Evolutionary conservation across 1,140 invertebrate species (phyloP).

Genomic region (Drosophila ananassae): DNA sequence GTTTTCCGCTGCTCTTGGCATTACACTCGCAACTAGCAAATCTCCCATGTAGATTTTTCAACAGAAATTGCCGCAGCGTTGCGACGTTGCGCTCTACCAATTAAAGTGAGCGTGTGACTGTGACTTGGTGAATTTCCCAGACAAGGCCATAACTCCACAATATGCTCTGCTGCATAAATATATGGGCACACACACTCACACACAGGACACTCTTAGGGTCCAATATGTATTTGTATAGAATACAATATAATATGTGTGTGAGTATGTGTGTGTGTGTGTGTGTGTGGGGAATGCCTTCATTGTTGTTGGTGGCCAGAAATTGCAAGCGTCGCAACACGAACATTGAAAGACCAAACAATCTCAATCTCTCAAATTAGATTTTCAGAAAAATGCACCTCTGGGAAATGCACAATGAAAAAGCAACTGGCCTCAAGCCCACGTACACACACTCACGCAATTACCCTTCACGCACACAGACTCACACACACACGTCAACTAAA

Average conservation of each 20-base stretch:
- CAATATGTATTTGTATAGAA: conserved; percentile 8
- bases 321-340: conserved; percentile 79
- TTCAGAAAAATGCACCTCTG: conserved; percentile 84
- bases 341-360: conserved; percentile 83
- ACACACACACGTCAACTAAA: background rate
- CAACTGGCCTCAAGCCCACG: conserved; percentile 51
- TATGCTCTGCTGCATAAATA: conserved; percentile 65
- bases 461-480: background rate
- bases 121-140: conserved; percentile 38
- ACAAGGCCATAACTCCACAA: conserved; percentile 76
- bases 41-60: conserved; percentile 71
- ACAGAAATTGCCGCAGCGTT: conserved; percentile 71
- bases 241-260: conserved; percentile 8
- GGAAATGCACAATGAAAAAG: conserved; percentile 83
- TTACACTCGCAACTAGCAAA: conserved; percentile 41
- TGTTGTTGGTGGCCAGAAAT: conserved; percentile 59
- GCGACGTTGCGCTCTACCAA: conserved; percentile 65
- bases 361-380: conserved; percentile 84
- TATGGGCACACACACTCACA: conserved; percentile 20
- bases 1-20: conserved; percentile 30
- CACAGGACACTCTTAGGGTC: background rate
- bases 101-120: conserved; percentile 72
- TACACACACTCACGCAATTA: conserved; percentile 14
- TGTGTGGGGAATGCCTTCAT: conserved; percentile 21
- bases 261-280: conserved; percentile 18